Evolutionary conservation across 2,797 vertebrate genomes (phyloP), one percentile per base, ranked within the genome.

Genomic region (Protonibea diacanthus): DNA sequence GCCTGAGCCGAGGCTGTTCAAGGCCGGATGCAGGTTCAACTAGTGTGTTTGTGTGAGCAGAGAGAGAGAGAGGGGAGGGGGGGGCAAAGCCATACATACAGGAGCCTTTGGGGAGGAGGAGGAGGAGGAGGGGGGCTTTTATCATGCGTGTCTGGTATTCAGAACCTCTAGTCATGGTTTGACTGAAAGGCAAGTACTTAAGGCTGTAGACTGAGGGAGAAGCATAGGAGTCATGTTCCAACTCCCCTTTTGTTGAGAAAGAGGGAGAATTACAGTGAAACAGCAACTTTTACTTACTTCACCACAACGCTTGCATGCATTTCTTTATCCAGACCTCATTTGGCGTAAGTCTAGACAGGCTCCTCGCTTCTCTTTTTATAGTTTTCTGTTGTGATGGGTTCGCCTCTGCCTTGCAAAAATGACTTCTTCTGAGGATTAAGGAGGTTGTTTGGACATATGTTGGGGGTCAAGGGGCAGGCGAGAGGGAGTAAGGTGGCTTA

Each of bases 401-500:
- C 55, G 38, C 44, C 62, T 25, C n/a, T 18, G 61, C 29, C 55
- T 66, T 44, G 47, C 74, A 72, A 71, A 71, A 77, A 76, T 57
- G 75, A 85, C 71, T 67, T 71, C 80, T 63, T 70, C 25, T 64
- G 74, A 80, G 82, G 88, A 89, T 92, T 91, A 88, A 89, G 80
- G 86, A 84, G 77, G 76, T 84, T 93, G 91, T 94, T 94, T 93
- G 86, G 91, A 93, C 87, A 91, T 92, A 91, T 92, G 88, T 89
- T 55, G 25, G 71, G 79, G 90, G 91, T 89, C 90, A 90, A 77
- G 87, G 91, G 91, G 86, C 75, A 89, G 71, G 21, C n/a, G 25
- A 78, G 80, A 78, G 88, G 78, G 82, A 87, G 80, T 70, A 38
- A 71, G 70, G 73, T 69, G 74, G 82, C 78, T 90, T 83, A 80